Evolutionary conservation across 2,113 vertebrate genomes (phyloP).

Genomic region (Macrotis lagotis): DNA sequence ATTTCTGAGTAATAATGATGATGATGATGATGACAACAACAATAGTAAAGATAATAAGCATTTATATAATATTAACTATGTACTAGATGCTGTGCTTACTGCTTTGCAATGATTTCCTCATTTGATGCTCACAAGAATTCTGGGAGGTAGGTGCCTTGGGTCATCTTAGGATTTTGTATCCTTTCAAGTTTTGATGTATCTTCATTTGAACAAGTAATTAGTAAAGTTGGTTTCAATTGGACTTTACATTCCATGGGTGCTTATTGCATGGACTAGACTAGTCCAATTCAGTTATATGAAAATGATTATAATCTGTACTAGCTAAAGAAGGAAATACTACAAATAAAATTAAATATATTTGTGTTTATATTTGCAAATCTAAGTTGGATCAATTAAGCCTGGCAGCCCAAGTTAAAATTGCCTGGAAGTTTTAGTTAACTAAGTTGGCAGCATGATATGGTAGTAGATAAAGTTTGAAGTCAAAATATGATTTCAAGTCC

Average conservation of each 20-base stretch:
- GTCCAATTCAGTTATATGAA: not conserved
- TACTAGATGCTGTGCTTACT: not conserved
- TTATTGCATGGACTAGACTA: not conserved
- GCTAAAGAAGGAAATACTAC: not conserved
- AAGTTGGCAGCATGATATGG: not conserved
- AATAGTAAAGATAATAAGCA: not conserved
- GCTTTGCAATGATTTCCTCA: not conserved
- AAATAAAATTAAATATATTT: not conserved
- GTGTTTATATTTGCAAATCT: not conserved
- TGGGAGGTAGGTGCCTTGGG: not conserved
- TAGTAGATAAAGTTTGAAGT: not conserved
- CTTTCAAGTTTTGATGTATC: not conserved
- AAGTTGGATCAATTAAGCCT: not conserved
- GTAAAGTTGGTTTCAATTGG: not conserved
- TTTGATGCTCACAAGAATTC: not conserved
- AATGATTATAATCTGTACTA: not conserved
- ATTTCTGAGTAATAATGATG: not conserved
- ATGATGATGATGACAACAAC: too few species aligned
- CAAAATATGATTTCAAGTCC: not conserved
- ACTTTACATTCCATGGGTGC: not conserved
- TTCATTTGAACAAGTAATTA: not conserved
- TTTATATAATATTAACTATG: not conserved
- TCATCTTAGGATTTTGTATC: not conserved
- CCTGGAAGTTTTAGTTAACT: not conserved
- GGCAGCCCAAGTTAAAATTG: not conserved